Percentiles rank a stretch among this genome's conserved stretches.
phyloP scores from a whole-genome alignment of 2,888 invertebrate species.

The Ligdia adustata region DNA sequence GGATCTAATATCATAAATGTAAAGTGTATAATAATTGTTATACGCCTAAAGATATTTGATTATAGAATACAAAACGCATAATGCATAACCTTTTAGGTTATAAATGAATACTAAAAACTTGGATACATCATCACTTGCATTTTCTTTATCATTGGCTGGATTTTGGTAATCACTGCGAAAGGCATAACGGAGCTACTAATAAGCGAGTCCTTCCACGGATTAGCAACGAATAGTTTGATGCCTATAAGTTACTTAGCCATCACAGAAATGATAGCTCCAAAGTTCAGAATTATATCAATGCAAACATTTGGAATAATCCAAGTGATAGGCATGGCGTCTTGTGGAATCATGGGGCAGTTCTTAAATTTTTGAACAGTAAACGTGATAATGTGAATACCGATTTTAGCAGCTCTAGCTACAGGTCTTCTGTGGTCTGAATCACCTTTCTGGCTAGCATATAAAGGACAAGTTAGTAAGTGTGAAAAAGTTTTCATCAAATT shows the following conservation, averaged over 20 bases:
- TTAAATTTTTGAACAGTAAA: not conserved
- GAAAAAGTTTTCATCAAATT: not conserved
- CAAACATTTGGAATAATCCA: not conserved
- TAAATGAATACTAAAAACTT: too few species aligned
- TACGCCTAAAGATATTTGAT: too few species aligned
- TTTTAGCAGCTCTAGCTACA: not conserved
- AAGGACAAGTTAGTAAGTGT: conserved; percentile 1
- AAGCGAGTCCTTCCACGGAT: conserved; percentile 8
- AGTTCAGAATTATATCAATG: not conserved
- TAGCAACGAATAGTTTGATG: conserved; percentile 4
- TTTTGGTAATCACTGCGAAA: not conserved
- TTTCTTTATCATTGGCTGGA: conserved; percentile 1
- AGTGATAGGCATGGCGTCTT: not conserved
- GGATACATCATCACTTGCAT: conserved; percentile 1
- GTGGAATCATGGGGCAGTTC: not conserved
- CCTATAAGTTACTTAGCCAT: conserved; percentile 2
- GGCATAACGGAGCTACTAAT: not conserved
- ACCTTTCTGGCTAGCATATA: not conserved
- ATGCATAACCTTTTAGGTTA: too few species aligned
- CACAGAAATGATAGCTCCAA: conserved; percentile 11
- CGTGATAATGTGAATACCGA: not conserved
- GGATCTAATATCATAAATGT: too few species aligned
- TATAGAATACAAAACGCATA: too few species aligned
- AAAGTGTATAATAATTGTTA: too few species aligned
- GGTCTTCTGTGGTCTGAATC: not conserved